A percentile compares a stretch with the other conserved stretches of the same genome.
Evolutionary conservation across 30 jellyfish, hydroid and myxozoan genomes (phyloP).

Genomic region (Hydractinia echinata): DNA sequence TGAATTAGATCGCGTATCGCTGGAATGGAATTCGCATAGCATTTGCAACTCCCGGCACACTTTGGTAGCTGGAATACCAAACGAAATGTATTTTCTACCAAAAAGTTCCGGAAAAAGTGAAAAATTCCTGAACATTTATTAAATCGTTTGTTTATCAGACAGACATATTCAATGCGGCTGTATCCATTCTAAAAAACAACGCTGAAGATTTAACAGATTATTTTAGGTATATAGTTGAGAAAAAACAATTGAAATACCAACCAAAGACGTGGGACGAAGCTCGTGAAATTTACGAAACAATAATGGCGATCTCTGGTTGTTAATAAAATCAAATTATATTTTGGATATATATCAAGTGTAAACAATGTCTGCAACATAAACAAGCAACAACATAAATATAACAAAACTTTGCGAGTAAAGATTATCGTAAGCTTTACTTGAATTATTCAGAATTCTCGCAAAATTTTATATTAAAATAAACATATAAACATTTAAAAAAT

Average conservation of each 20-base stretch:
- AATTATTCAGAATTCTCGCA: too few species aligned
- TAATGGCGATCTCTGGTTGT: not conserved
- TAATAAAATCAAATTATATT: not conserved
- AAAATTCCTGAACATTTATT: not conserved
- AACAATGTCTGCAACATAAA: too few species aligned
- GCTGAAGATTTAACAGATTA: not conserved
- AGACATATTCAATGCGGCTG: not conserved
- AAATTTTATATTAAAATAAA: too few species aligned
- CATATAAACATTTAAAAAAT: too few species aligned
- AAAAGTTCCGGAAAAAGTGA: too few species aligned
- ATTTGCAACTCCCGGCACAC: not conserved
- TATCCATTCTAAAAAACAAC: too few species aligned
- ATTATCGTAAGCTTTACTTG: too few species aligned
- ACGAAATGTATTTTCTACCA: not conserved
- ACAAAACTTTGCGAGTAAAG: too few species aligned
- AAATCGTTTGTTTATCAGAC: too few species aligned
- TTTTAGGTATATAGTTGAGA: not conserved
- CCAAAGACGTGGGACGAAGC: not conserved
- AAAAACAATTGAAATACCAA: not conserved
- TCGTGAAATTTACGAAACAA: not conserved
- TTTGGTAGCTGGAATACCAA: conserved; percentile 2
- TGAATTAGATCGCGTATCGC: not conserved
- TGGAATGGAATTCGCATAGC: not conserved
- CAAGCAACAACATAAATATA: too few species aligned
- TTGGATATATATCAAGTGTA: too few species aligned